Percentiles rank a stretch among this genome's conserved stretches.
Conservation (phyloP, 2,888 invertebrate genomes). For the Phoenoteleia sp. region DNA sequence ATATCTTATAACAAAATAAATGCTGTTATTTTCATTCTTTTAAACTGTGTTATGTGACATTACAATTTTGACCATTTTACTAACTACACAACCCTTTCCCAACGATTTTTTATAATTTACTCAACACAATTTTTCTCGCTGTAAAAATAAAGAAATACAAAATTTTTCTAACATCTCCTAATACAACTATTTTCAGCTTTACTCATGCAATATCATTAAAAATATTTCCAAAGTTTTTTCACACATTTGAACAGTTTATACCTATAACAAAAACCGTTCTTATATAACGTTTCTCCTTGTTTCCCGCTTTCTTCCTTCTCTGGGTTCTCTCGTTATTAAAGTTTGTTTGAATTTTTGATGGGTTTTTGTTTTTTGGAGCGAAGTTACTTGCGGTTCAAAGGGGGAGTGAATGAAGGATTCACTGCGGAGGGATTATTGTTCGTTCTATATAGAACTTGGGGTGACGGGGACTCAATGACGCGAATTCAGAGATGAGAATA, state of each 20-base stretch:
- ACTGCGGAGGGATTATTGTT: conserved; percentile 53
- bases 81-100: too few species aligned
- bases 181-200: too few species aligned
- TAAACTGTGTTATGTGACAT: too few species aligned
- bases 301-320: background rate
- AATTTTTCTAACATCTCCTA: too few species aligned
- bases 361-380: conserved; percentile 22
- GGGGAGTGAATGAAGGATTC: conserved; percentile 42
- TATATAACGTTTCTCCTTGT: background rate
- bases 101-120: too few species aligned
- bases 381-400: conserved; percentile 22
- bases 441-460: conserved; percentile 13
- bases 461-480: conserved; percentile 20
- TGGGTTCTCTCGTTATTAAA: conserved; percentile 42
- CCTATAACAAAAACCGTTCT: conserved; percentile 5
- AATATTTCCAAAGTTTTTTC: conserved; percentile 1
- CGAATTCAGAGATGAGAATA: conserved; percentile 47
- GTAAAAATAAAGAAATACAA: too few species aligned
- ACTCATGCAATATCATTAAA: too few species aligned
- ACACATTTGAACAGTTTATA: conserved; percentile 18
- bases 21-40: too few species aligned
- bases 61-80: too few species aligned
- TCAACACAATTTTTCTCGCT: too few species aligned
- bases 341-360: conserved; percentile 36
- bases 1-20: too few species aligned